A percentile compares a stretch with the other conserved stretches of the same genome.
Evolutionary conservation across 53 echinoderm and acorn worm species (phyloP).

Genomic region (Apostichopus leukothele): DNA sequence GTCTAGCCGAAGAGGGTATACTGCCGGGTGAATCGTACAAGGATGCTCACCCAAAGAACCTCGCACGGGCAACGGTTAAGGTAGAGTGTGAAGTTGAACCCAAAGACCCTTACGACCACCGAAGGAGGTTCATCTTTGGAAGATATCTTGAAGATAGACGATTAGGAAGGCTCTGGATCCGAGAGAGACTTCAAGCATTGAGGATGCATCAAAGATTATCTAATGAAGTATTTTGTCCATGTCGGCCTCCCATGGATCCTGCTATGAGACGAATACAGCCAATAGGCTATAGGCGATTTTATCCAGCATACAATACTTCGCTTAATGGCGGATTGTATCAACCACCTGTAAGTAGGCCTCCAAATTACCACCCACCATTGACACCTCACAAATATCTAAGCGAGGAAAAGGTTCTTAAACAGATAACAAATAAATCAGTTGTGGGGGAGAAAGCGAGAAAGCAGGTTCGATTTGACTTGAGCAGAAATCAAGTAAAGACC

Average conservation of each 20-base stretch:
- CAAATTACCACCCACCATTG: too few species aligned
- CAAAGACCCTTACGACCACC: background rate
- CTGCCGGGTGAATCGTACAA: background rate
- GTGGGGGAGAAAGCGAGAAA: background rate
- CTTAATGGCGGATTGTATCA: too few species aligned
- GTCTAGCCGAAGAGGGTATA: slow-evolving; percentile 7
- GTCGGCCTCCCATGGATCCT: too few species aligned
- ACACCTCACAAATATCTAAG: too few species aligned
- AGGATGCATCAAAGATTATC: background rate
- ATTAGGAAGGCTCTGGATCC: background rate
- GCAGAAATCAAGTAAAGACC: background rate
- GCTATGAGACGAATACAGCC: too few species aligned
- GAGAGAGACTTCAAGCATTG: background rate
- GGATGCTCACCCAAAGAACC: background rate
- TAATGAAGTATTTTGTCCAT: too few species aligned
- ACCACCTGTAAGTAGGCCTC: too few species aligned
- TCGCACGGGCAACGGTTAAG: slow-evolving; percentile 5
- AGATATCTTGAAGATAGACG: background rate
- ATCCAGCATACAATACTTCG: too few species aligned
- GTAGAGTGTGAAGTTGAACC: slow-evolving; percentile 21
- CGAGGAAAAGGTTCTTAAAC: too few species aligned
- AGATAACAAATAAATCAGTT: background rate
- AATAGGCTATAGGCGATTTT: too few species aligned
- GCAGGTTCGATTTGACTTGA: slow-evolving; percentile 6
- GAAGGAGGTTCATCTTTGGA: background rate